These are phyloP conservation scores for Pteria penguin DNA, from an alignment of 2,888 invertebrate species.

Conservation along the genomic window DNA sequence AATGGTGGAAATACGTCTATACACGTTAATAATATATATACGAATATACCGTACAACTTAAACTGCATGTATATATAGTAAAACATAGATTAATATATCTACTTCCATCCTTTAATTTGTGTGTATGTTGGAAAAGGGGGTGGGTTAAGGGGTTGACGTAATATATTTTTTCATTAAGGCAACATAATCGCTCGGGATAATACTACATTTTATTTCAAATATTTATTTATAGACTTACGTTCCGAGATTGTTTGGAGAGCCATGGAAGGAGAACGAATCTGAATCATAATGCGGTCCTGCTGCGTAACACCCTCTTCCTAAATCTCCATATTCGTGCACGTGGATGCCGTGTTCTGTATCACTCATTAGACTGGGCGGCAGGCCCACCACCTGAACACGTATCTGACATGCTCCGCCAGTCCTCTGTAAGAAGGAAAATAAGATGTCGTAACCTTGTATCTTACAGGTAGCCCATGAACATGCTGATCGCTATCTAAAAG, in stretches of 20 bases:
- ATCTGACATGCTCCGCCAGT: constrained; percentile 45
- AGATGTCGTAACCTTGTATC: neutral
- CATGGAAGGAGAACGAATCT: constrained; percentile 57
- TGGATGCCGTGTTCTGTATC: constrained; percentile 62
- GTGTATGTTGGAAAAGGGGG: no score
- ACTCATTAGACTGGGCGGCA: constrained; percentile 60
- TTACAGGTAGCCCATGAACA: neutral
- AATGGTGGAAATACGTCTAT: no score
- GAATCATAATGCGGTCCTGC: constrained; percentile 61
- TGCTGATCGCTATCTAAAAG: neutral
- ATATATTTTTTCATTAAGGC: no score
- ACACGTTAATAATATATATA: no score
- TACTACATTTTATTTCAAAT: no score
- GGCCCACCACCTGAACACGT: constrained; percentile 57
- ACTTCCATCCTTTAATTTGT: no score
- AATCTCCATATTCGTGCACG: constrained; percentile 63
- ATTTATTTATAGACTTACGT: no score
- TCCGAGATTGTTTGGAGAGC: constrained; percentile 57
- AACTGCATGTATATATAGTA: no score
- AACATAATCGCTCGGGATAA: no score
- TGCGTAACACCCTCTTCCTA: constrained; percentile 54
- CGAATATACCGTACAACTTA: no score
- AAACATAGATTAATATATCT: no score
- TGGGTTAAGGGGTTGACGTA: no score
- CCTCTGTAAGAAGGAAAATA: constrained; percentile 22